Evolutionary conservation across 2,888 invertebrate species (phyloP).

Genomic region (Corbicula japonica): DNA sequence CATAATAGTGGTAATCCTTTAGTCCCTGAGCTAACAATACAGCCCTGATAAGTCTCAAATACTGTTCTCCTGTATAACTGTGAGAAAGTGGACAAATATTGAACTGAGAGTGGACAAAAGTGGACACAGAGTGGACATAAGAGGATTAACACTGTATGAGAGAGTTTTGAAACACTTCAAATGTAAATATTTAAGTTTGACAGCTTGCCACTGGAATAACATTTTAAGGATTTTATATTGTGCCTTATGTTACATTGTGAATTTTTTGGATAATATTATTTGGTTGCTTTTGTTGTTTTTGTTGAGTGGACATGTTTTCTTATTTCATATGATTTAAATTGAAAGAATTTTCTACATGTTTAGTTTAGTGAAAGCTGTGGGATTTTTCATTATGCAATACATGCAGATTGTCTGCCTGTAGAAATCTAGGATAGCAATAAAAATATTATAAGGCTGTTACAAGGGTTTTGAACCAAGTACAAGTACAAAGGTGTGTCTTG

Average conservation of each 20-base stretch:
- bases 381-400: no score
- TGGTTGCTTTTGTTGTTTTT: no score
- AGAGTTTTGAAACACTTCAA: conserved; percentile 9
- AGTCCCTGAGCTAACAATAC: conserved; percentile 24
- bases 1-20: conserved; percentile 16
- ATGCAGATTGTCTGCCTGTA: no score
- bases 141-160: conserved; percentile 49
- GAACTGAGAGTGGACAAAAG: conserved; percentile 31
- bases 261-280: no score
- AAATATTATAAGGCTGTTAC: no score
- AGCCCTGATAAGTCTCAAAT: conserved; percentile 28
- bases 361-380: no score
- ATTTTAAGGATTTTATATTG: conserved; percentile 16
- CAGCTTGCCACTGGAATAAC: conserved; percentile 39
- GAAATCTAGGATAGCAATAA: no score
- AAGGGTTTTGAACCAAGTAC: no score
- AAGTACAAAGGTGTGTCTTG: conserved; percentile 3
- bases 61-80: conserved; percentile 33
- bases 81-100: conserved; percentile 56
- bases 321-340: no score
- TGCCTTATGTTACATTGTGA: no score
- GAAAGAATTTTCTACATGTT: no score
- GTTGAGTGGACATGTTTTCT: no score
- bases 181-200: conserved; percentile 48
- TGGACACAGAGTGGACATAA: conserved; percentile 52